Evolutionary conservation across 2,888 invertebrate species (phyloP), one percentile per base, ranked within the genome.

Genomic region (Agonopterix arenella): DNA sequence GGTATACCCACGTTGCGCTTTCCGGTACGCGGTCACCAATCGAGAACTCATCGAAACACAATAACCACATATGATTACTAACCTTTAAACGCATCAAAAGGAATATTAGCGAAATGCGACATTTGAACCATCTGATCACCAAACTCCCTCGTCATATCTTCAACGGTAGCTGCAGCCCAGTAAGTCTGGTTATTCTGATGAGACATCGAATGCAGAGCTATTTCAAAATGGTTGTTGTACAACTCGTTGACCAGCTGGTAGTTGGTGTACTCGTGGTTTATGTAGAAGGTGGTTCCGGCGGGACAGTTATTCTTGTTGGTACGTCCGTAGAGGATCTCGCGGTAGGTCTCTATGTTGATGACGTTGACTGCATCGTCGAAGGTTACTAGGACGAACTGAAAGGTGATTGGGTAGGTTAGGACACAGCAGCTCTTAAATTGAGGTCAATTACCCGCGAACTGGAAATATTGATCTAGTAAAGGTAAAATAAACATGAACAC

Each of bases 201-300:
- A 1, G 90, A 90, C 36, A 94, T 91, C 4, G 94, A 94, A 69
- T 94, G 93, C 0, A 94, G 80, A 0, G 92, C 93, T 1, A 95
- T 92, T 74, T 94, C 94, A 55, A 91, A 92, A 0, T 94, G 84
- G 1, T 53, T 53, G 52, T 80, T 83, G 62, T 91, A 91, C 1
- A 94, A 79, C 47, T 91, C 88, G 61, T 93, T 91, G 2, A 93
- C 84, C 11, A 86, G 61, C 4, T 80, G 73, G 64, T 94, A 95
- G 72, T 94, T 91, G 0, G 93, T 93, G 69, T 94, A 95, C 56
- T 94, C 92, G 62, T 95, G 95, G 41, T 91, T 92, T 37, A 94
- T 85, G 70, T 91, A 95, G 76, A 93, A 93, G 0, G 95, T 95
- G 41, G 90, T 90, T 0, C 91, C 89, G 1, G 91, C 90, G 0